Percentiles rank a stretch among this genome's conserved stretches.
Evolutionary conservation across 2,888 invertebrate genomes (phyloP).

Genomic region (Cheilosia pagana): DNA sequence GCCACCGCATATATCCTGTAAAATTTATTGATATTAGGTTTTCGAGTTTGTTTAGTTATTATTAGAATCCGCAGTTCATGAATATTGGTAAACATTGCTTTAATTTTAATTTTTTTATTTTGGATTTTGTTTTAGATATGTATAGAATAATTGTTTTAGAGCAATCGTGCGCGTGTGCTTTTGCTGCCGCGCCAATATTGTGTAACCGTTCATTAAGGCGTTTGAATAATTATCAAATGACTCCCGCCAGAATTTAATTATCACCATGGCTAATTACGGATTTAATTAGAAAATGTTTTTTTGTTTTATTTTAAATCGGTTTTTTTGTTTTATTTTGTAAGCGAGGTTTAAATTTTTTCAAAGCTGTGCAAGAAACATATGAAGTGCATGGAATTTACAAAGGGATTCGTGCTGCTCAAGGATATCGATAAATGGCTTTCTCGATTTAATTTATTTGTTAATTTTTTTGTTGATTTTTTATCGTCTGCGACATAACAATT

Average conservation of each 20-base stretch:
- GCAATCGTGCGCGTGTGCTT: slow-evolving; percentile 30
- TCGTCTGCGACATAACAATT: too few relatives aligned
- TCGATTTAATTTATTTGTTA: too few relatives aligned
- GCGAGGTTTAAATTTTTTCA: too few relatives aligned
- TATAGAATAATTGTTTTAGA: slow-evolving; percentile 28
- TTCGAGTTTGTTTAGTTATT: slow-evolving; percentile 42
- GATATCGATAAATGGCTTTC: too few relatives aligned
- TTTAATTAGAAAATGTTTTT: slow-evolving; percentile 56
- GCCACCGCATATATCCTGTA: slow-evolving; percentile 50
- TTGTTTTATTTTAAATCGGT: background rate
- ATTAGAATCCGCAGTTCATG: slow-evolving; percentile 45
- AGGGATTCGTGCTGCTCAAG: too few relatives aligned
- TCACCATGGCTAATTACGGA: background rate
- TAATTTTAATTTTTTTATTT: slow-evolving; percentile 39
- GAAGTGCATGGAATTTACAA: too few relatives aligned
- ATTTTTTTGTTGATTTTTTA: too few relatives aligned
- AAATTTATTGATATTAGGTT: slow-evolving; percentile 59
- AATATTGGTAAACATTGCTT: slow-evolving; percentile 43
- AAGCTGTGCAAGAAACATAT: too few relatives aligned
- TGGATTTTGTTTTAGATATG: slow-evolving; percentile 35
- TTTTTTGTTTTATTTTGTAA: too few relatives aligned
- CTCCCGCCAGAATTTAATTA: slow-evolving; percentile 29
- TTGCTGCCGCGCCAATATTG: background rate
- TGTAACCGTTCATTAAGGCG: slow-evolving; percentile 54
- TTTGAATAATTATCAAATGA: slow-evolving; percentile 48